These are phyloP conservation scores for Craterocephalus amniculus DNA, from an alignment of 2,797 vertebrate genomes.

Conservation along the genomic window DNA sequence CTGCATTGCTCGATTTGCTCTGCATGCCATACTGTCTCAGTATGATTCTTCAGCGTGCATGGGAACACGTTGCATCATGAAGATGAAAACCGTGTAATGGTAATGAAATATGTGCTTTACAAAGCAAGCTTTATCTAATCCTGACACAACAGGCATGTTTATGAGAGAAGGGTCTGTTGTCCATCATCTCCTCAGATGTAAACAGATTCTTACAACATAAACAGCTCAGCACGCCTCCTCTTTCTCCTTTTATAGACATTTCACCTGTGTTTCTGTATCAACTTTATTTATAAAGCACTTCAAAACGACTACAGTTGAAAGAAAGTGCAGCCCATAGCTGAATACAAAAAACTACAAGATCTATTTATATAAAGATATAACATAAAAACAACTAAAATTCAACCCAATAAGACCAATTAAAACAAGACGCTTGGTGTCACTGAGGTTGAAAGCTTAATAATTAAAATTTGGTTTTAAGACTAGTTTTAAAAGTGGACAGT, in stretches of 20 bases:
- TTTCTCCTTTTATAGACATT: slow-evolving; percentile 35
- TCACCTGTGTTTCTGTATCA: background rate
- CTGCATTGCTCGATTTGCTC: background rate
- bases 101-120: background rate
- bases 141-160: background rate
- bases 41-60: background rate
- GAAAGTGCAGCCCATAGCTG: too few species aligned
- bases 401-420: too few species aligned
- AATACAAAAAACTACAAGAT: too few species aligned
- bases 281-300: too few species aligned
- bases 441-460: too few species aligned
- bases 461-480: too few species aligned
- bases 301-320: too few species aligned
- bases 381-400: too few species aligned
- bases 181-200: slow-evolving; percentile 30
- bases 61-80: background rate
- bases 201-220: slow-evolving; percentile 22
- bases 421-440: too few species aligned
- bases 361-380: too few species aligned
- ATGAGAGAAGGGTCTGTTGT: slow-evolving; percentile 22
- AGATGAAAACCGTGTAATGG: background rate
- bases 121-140: background rate
- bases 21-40: background rate
- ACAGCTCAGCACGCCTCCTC: slow-evolving; percentile 16
- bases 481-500: too few species aligned